phyloP scores from a whole-genome alignment of 2,113 vertebrate genomes.

The Fukomys damarensis region DNA sequence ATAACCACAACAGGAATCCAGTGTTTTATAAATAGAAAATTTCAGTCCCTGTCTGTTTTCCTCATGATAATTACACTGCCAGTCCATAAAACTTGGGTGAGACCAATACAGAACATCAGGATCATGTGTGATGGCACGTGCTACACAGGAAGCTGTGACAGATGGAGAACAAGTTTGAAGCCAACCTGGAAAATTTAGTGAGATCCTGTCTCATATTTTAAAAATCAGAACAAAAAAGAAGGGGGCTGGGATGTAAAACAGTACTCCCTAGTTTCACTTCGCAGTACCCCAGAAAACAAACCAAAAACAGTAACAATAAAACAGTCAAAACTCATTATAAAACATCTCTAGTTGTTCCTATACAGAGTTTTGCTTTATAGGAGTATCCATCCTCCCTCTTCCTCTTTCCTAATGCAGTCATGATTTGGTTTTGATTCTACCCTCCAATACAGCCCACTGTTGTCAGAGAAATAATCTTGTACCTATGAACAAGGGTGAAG shows the following conservation, averaged over 20 bases:
- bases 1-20: not conserved
- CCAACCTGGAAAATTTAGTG: not conserved
- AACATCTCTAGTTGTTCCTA: not conserved
- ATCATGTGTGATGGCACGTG: not conserved
- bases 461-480: not conserved
- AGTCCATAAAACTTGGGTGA: not conserved
- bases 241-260: not conserved
- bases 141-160: not conserved
- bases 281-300: not conserved
- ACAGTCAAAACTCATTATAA: not conserved
- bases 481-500: not conserved
- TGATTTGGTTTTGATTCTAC: not conserved
- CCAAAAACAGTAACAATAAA: not conserved
- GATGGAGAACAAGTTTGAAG: not conserved
- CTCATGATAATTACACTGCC: not conserved
- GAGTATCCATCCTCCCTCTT: not conserved
- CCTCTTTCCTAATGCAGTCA: not conserved
- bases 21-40: constrained; percentile 25
- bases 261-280: not conserved
- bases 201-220: not conserved
- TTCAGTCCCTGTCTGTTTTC: not conserved
- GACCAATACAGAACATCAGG: not conserved
- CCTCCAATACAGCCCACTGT: not conserved
- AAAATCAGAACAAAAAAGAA: not conserved
- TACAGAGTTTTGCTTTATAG: not conserved